Conservation (phyloP, 2,113 vertebrate species). For the Oryctolagus cuniculus region mOryCun1.1 NC_091441.1:25013501-25014000, state of each 20-base stretch:
- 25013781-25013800: neutral
- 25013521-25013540: neutral
- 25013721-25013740: neutral
- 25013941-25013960: too few species aligned
- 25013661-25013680: neutral
- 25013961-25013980: too few species aligned
- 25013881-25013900: too few species aligned
- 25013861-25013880: too few species aligned
- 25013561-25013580: neutral
- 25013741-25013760: neutral
- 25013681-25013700: neutral
- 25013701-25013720: too few species aligned
- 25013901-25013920: too few species aligned
- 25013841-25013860: neutral
- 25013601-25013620: neutral
- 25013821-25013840: constrained; percentile 11
- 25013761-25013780: neutral
- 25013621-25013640: neutral
- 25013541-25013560: neutral
- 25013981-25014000: too few species aligned
- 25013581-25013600: neutral
- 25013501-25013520: neutral
- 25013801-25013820: neutral
- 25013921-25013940: too few species aligned
- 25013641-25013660: neutral